Conservation (phyloP, 1,140 invertebrate species). For the Zaprionus camerounensis region DNA sequence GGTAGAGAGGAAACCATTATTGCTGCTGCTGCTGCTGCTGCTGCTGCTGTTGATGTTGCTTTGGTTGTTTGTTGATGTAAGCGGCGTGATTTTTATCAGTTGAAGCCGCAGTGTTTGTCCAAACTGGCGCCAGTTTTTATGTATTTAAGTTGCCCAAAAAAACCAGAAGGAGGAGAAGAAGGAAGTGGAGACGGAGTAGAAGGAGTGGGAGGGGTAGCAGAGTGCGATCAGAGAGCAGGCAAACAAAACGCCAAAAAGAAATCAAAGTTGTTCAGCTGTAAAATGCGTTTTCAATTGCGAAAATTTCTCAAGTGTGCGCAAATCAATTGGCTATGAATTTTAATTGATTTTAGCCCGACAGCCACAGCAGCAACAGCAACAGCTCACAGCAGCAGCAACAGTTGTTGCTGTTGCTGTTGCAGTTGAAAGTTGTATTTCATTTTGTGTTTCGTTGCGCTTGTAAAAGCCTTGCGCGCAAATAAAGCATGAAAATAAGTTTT, state of each 20-base stretch:
- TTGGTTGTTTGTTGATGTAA: conserved; percentile 53
- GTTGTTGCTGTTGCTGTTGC: conserved; percentile 3
- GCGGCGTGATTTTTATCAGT: conserved; percentile 63
- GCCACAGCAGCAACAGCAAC: conserved; percentile 19
- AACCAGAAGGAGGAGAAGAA: background rate
- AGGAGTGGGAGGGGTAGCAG: background rate
- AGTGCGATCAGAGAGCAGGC: background rate
- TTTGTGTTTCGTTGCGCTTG: conserved; percentile 78
- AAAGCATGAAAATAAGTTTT: conserved; percentile 81
- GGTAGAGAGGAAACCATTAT: conserved; percentile 37
- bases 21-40: conserved; percentile 9
- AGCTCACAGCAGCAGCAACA: conserved; percentile 14
- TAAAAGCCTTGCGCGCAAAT: conserved; percentile 67
- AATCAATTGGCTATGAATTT: conserved; percentile 83
- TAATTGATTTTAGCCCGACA: conserved; percentile 79
- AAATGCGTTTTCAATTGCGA: conserved; percentile 47
- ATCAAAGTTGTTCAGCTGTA: conserved; percentile 15
- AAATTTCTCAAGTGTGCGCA: conserved; percentile 56
- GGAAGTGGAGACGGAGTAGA: background rate
- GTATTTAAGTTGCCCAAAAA: conserved; percentile 29
- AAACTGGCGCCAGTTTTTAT: conserved; percentile 72
- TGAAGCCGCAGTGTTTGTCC: conserved; percentile 52
- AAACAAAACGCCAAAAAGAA: conserved; percentile 15
- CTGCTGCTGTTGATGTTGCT: conserved; percentile 25
- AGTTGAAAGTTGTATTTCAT: conserved; percentile 78